phyloP scores from a whole-genome alignment of 2,113 vertebrate species.

The Pluvianellus socialis region DNA sequence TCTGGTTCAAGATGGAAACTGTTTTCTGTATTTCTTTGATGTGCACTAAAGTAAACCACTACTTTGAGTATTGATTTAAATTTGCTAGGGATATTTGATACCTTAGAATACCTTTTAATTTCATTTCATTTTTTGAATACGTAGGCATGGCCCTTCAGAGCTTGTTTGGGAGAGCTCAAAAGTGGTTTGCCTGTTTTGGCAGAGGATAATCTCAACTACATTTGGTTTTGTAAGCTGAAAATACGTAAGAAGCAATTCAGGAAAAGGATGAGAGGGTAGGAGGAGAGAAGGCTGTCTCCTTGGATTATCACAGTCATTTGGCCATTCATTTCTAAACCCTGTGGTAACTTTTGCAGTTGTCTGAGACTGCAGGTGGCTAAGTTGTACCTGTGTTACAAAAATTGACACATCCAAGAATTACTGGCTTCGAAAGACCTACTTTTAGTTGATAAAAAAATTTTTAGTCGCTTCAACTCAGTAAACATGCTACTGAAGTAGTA shows the following conservation, averaged over 20 bases:
- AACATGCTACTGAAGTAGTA: neutral
- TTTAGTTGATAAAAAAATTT: neutral
- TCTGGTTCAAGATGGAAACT: neutral
- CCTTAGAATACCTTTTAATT: neutral
- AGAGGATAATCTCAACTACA: neutral
- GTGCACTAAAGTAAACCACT: neutral
- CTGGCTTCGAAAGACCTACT: neutral
- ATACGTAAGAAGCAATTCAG: neutral
- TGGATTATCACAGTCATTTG: neutral
- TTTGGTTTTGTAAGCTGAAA: neutral
- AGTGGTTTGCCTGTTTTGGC: neutral
- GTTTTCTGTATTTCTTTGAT: neutral
- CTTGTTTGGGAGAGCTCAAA: neutral
- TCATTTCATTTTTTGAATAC: neutral
- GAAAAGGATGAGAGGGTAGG: neutral
- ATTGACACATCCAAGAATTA: neutral
- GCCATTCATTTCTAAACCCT: neutral
- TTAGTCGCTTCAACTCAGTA: neutral
- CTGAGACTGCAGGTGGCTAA: neutral
- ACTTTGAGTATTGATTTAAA: neutral
- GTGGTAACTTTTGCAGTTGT: neutral
- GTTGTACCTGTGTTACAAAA: neutral
- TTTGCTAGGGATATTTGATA: neutral
- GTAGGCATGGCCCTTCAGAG: neutral
- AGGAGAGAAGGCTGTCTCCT: neutral